Percentiles rank a stretch among this genome's conserved stretches.
These are phyloP conservation scores for Meda fulgida DNA, from an alignment of 2,797 vertebrate genomes.

Conservation along the genomic window DNA sequence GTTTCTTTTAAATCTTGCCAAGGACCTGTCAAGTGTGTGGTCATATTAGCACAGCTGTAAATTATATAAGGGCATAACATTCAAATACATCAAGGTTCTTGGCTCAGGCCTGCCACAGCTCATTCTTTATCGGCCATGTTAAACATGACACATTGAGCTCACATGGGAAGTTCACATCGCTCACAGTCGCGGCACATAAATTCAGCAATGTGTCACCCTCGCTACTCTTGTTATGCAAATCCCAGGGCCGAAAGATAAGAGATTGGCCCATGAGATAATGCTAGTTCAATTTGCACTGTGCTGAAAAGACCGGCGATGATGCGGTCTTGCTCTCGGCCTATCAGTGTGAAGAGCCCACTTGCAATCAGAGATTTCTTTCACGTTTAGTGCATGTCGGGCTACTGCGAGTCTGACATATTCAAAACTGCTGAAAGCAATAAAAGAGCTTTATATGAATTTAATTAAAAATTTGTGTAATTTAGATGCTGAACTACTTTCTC, in stretches of 20 bases:
- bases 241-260: constrained; percentile 19
- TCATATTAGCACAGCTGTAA: constrained; percentile 13
- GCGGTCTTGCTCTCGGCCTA: not conserved
- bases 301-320: constrained; percentile 9
- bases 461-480: constrained; percentile 15
- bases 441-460: not conserved
- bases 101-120: not conserved
- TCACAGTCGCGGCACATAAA: constrained; percentile 20
- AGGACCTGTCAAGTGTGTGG: not conserved
- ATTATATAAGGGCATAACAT: constrained; percentile 4
- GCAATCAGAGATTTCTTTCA: constrained; percentile 36
- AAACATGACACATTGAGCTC: constrained; percentile 22
- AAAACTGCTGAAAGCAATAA: constrained; percentile 14
- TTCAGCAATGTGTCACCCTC: constrained; percentile 24
- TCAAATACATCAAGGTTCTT: not conserved
- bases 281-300: not conserved
- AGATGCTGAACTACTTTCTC: not conserved
- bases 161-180: constrained; percentile 19
- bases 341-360: constrained; percentile 19
- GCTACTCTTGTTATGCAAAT: constrained; percentile 22
- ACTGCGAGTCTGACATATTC: not conserved
- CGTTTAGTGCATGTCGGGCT: constrained; percentile 1
- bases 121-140: constrained; percentile 32
- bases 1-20: not conserved
- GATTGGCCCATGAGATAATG: constrained; percentile 23